Conservation (phyloP, 1,140 invertebrate species). For the Drosophila serrata region DNA sequence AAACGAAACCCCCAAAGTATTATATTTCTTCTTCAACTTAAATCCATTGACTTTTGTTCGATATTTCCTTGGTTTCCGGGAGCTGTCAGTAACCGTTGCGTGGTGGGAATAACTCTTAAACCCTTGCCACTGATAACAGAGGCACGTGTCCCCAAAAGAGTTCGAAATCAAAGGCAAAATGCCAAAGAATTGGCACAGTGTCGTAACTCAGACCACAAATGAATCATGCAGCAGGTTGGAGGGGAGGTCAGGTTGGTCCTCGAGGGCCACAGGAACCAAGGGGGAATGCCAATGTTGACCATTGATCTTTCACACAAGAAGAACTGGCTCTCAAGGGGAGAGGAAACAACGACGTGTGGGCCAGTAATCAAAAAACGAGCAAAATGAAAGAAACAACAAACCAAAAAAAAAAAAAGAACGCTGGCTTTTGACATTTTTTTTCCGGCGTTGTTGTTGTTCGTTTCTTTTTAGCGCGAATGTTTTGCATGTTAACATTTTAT, state of each 20-base stretch:
- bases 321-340: conserved; percentile 18
- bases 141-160: conserved; percentile 56
- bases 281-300: conserved; percentile 64
- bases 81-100: conserved; percentile 75
- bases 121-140: conserved; percentile 69
- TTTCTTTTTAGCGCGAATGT: conserved; percentile 70
- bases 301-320: conserved; percentile 72
- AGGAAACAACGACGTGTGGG: conserved; percentile 63
- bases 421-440: conserved; percentile 79
- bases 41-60: conserved; percentile 29
- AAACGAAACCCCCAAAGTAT: conserved; percentile 7
- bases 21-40: background rate
- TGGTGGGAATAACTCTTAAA: conserved; percentile 30
- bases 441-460: conserved; percentile 41
- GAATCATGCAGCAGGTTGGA: conserved; percentile 69
- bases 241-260: conserved; percentile 9
- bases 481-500: conserved; percentile 84
- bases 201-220: conserved; percentile 70
- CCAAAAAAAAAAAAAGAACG: no score
- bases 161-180: conserved; percentile 51
- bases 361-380: conserved; percentile 66
- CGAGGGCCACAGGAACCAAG: background rate
- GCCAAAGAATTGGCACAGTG: conserved; percentile 75
- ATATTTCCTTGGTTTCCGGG: conserved; percentile 16
- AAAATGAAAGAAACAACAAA: conserved; percentile 20